These are phyloP conservation scores for Emys orbicularis DNA, from an alignment of 2,797 vertebrate genomes.

Conservation along the genomic window DNA sequence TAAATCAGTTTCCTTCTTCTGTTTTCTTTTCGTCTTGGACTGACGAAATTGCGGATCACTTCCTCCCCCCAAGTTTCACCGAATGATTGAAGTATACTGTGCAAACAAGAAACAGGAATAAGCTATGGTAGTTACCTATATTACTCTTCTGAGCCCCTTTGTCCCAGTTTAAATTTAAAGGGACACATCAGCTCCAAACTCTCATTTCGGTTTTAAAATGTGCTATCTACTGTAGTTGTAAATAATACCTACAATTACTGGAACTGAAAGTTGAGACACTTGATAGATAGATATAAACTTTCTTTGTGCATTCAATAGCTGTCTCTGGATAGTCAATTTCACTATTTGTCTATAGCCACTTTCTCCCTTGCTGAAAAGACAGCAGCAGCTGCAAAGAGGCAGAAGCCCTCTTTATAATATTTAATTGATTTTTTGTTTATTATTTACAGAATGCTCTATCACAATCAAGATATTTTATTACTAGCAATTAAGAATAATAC, in stretches of 20 bases:
- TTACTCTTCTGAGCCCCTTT: slow-evolving; percentile 6
- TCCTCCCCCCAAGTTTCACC: neutral
- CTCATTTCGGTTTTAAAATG: neutral
- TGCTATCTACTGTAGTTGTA: neutral
- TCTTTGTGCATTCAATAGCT: neutral
- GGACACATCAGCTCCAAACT: neutral
- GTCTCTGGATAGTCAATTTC: neutral
- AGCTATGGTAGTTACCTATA: no score
- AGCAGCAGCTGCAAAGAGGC: neutral
- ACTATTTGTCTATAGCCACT: neutral
- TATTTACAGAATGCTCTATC: neutral
- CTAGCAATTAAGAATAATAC: neutral
- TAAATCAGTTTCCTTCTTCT: neutral
- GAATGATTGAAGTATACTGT: neutral
- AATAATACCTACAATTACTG: neutral
- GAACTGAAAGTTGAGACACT: neutral
- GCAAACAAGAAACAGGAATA: neutral
- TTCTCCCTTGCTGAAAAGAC: neutral
- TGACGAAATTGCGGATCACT: neutral
- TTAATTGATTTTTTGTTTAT: no score
- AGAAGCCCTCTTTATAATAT: neutral
- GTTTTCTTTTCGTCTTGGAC: neutral
- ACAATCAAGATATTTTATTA: neutral
- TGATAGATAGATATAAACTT: neutral
- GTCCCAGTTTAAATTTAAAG: neutral